phyloP scores from a whole-genome alignment of 2,797 vertebrate genomes.

The Allobates femoralis region DNA sequence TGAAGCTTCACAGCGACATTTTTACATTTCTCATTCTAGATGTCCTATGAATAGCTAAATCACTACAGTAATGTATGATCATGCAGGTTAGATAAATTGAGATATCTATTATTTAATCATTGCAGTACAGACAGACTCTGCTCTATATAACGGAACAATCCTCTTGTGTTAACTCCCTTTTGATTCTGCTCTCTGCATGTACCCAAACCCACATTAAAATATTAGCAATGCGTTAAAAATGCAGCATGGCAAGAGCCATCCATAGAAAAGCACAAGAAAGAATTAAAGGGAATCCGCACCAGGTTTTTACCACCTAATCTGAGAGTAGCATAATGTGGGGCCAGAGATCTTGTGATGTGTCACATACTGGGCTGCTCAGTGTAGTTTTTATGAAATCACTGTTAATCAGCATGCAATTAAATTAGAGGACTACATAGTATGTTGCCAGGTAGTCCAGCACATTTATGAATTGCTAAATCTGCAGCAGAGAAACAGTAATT shows the following conservation, averaged over 20 bases:
- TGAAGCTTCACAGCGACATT: conserved; percentile 29
- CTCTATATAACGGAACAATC: neutral
- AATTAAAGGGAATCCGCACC: too few relatives aligned
- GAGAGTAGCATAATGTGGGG: too few relatives aligned
- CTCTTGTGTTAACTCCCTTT: conserved; percentile 5
- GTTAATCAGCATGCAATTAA: too few relatives aligned
- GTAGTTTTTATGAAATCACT: too few relatives aligned
- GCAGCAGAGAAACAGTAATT: too few relatives aligned
- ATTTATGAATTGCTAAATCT: too few relatives aligned
- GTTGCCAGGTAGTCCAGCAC: too few relatives aligned
- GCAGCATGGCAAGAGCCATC: neutral
- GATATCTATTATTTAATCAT: conserved; percentile 46
- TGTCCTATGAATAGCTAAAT: conserved; percentile 52
- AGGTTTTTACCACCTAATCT: too few relatives aligned
- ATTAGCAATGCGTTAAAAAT: neutral
- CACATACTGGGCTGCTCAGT: too few relatives aligned
- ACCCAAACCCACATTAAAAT: neutral
- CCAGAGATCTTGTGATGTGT: too few relatives aligned
- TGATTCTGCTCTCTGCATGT: neutral
- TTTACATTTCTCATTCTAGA: conserved; percentile 45
- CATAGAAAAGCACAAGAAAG: neutral
- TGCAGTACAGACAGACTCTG: neutral
- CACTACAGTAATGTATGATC: conserved; percentile 33
- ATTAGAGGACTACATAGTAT: too few relatives aligned
- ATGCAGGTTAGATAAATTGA: conserved; percentile 33